These are phyloP conservation scores for Beris morrisii DNA, from an alignment of 2,888 invertebrate species.

Conservation along the genomic window DNA sequence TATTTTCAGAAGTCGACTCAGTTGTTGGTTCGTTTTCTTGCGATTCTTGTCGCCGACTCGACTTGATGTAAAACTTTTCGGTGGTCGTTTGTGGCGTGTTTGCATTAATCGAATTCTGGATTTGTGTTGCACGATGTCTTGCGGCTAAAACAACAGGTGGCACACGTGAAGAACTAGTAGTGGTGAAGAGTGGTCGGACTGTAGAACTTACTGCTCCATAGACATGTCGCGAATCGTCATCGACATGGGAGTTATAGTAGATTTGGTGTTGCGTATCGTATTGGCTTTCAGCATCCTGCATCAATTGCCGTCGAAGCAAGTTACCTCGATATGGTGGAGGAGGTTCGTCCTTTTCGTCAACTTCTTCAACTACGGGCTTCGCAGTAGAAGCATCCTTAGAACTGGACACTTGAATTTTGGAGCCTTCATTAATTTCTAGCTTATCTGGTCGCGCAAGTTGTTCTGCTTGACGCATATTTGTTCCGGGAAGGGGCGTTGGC, in stretches of 20 bases:
- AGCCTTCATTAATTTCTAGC: constrained; percentile 41
- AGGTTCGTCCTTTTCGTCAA: constrained; percentile 56
- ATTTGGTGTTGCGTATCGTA: constrained; percentile 60
- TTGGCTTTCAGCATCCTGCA: constrained; percentile 60
- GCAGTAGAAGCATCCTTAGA: constrained; percentile 41
- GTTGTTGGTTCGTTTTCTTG: constrained; percentile 61
- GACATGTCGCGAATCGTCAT: constrained; percentile 69
- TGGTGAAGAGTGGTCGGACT: constrained; percentile 69
- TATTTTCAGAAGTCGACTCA: constrained; percentile 59
- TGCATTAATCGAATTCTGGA: constrained; percentile 38
- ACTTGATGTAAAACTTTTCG: constrained; percentile 55
- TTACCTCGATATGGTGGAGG: constrained; percentile 60
- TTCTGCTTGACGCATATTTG: constrained; percentile 33
- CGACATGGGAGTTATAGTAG: constrained; percentile 61
- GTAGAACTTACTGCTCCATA: constrained; percentile 68
- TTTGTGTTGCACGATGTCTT: constrained; percentile 55
- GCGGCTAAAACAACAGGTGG: constrained; percentile 60
- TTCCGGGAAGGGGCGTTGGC: constrained; percentile 40
- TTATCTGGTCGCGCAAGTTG: constrained; percentile 41
- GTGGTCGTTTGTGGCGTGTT: constrained; percentile 34
- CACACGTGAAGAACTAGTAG: constrained; percentile 62
- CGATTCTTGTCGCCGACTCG: constrained; percentile 40
- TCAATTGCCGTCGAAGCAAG: constrained; percentile 64
- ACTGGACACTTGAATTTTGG: constrained; percentile 38
- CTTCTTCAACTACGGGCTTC: constrained; percentile 62